A percentile compares a stretch with the other conserved stretches of the same genome.
Conservation (phyloP, 2,888 invertebrate species). For the Rhingia rostrata region DNA sequence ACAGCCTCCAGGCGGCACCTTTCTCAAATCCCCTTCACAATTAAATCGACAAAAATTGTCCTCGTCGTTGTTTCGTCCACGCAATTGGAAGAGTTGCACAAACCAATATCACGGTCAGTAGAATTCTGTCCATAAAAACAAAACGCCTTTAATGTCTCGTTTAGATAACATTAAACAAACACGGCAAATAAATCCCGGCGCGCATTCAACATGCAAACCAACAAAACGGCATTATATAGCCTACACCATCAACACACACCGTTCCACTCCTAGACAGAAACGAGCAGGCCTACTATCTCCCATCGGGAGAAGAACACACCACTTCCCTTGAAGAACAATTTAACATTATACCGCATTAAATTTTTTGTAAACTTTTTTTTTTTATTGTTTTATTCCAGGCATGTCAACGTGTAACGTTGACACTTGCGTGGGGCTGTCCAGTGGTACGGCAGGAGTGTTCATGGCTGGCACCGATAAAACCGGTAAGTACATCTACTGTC, state of each 20-base stretch:
- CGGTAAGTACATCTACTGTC: constrained; percentile 78
- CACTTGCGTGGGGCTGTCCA: constrained; percentile 83
- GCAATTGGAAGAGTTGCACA: constrained; percentile 20
- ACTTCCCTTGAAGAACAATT: constrained; percentile 27
- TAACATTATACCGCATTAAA: constrained; percentile 24
- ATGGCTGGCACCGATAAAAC: constrained; percentile 77
- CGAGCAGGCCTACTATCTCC: constrained; percentile 30
- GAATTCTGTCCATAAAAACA: constrained; percentile 55
- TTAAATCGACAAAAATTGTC: constrained; percentile 27
- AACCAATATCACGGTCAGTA: constrained; percentile 36
- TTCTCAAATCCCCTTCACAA: constrained; percentile 38
- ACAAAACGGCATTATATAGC: constrained; percentile 63
- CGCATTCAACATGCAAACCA: constrained; percentile 49
- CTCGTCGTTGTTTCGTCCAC: constrained; percentile 5
- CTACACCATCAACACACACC: constrained; percentile 35
- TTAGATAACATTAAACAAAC: constrained; percentile 68
- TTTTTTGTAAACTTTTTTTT: constrained; percentile 56
- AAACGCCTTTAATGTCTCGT: constrained; percentile 68
- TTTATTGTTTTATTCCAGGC: constrained; percentile 76
- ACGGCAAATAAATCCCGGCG: constrained; percentile 64
- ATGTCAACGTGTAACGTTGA: constrained; percentile 81
- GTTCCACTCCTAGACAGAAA: constrained; percentile 44
- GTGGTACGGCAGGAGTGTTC: constrained; percentile 82
- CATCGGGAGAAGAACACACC: constrained; percentile 13
- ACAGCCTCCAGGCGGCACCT: constrained; percentile 24